Percentiles rank a stretch among this genome's conserved stretches.
Conservation (phyloP, 2,113 vertebrate genomes). For the Nanorana parkeri region DNA sequence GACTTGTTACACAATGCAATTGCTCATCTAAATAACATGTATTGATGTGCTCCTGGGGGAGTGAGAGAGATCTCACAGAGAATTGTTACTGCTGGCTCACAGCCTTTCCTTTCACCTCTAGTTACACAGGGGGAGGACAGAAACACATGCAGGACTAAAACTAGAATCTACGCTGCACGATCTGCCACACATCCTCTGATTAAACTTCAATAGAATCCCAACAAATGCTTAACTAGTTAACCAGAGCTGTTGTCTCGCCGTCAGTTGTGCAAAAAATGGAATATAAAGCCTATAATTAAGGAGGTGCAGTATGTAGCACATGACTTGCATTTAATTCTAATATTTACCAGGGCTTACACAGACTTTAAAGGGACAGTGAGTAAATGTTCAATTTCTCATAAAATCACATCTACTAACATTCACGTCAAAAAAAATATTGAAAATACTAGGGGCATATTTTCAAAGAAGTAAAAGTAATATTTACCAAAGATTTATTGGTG, state of each 20-base stretch:
- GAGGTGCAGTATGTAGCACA: neutral
- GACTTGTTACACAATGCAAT: slow-evolving; percentile 26
- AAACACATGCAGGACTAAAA: neutral
- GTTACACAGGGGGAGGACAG: slow-evolving; percentile 53
- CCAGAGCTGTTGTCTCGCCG: neutral
- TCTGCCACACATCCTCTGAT: slow-evolving; percentile 30
- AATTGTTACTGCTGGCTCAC: slow-evolving; percentile 52
- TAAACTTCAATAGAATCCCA: neutral
- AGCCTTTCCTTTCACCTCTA: slow-evolving; percentile 35
- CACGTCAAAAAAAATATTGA: no score
- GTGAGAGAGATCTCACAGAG: slow-evolving; percentile 38
- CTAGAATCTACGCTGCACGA: neutral
- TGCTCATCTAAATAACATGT: slow-evolving; percentile 48
- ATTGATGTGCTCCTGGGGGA: slow-evolving; percentile 29
- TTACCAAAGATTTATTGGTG: no score
- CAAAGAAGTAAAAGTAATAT: no score
- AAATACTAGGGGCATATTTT: no score
- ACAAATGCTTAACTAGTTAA: slow-evolving; percentile 16
- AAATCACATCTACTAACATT: no score
- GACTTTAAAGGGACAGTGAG: neutral
- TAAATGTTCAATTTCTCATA: no score
- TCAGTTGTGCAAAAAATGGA: neutral
- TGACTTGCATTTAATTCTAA: neutral
- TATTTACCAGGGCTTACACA: neutral
- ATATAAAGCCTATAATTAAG: slow-evolving; percentile 44